A percentile compares a stretch with the other conserved stretches of the same genome.
Evolutionary conservation across 2,888 invertebrate species (phyloP).

Genomic region (Darwinula stevensoni): DNA sequence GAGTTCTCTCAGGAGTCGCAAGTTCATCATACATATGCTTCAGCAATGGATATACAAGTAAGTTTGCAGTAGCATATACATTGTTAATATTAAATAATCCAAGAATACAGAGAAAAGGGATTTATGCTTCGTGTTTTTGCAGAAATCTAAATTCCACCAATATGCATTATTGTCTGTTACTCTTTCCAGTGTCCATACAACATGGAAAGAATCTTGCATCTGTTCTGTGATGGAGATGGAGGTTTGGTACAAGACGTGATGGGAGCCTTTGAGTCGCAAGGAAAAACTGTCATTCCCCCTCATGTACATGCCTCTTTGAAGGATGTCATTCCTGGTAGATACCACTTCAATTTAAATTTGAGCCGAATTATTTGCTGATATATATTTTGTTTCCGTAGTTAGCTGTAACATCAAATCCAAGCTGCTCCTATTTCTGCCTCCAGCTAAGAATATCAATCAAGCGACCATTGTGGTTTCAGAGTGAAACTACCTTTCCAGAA

Average conservation of each 20-base stretch:
- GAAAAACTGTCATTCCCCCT: constrained; percentile 5
- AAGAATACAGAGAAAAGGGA: too few relatives aligned
- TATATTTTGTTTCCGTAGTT: too few relatives aligned
- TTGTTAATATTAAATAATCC: constrained; percentile 5
- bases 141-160: constrained; percentile 6
- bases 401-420: too few relatives aligned
- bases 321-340: constrained; percentile 7
- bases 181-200: constrained; percentile 17
- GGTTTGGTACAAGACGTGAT: constrained; percentile 12
- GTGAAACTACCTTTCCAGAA: too few relatives aligned
- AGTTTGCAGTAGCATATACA: constrained; percentile 5
- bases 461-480: too few relatives aligned
- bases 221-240: constrained; percentile 14
- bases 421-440: too few relatives aligned
- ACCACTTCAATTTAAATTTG: too few relatives aligned
- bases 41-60: constrained; percentile 20
- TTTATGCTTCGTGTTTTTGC: constrained; percentile 6
- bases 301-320: constrained; percentile 4
- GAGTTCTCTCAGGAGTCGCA: constrained; percentile 12
- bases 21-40: constrained; percentile 15
- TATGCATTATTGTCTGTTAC: constrained; percentile 4
- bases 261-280: constrained; percentile 12
- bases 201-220: constrained; percentile 17
- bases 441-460: too few relatives aligned
- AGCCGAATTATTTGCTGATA: too few relatives aligned